Evolutionary conservation across 2,888 invertebrate genomes (phyloP), one percentile per base, ranked within the genome.

Genomic region (Dicroscelio sp.): DNA sequence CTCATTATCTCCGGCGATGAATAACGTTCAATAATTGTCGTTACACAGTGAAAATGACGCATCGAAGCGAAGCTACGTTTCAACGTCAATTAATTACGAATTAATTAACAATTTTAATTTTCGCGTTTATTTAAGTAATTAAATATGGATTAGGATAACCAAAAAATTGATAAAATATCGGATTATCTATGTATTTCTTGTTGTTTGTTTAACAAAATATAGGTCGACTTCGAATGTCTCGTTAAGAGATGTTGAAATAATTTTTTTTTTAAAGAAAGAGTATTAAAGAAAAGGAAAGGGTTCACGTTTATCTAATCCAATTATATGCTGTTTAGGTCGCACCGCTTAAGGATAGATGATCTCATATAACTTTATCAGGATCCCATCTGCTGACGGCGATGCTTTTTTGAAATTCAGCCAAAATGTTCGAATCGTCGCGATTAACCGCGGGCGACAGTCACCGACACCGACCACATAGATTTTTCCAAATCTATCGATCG

Each of bases 391-490:
- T 63, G 60, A 52, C 80, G 20, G 67, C 75, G 35, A 73, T 87
- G 71, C 76, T 83, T 92, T 92, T 95, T 93, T 92, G 86, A 94
- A 94, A 94, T 95, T 94, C n/a, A n/a, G n/a, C n/a, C 93, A 94
- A 94, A 94, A 93, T 83, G 85, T 83, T 55, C 83, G 87, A 33
- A 69, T 86, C 89, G 94, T 93, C 94, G 93, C 48, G 69, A n/a
- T n/a, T n/a, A n/a, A n/a, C n/a, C n/a, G 25, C 25, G 58, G 73
- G 88, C 76, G 92, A 94, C 80, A 75, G 79, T 80, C 31, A 86
- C 91, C 93, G n/a, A n/a, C n/a, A n/a, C 92, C 52, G 31, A 71
- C 55, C 65, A 52, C 43, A 65, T 67, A 71, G 79, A n/a, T 84
- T 67, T 52, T 84, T 92, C 93, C 20, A 92, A 91, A 94, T 95